These are phyloP conservation scores for Sisyra terminalis DNA, from an alignment of 2,888 invertebrate species.

Conservation along the genomic window DNA sequence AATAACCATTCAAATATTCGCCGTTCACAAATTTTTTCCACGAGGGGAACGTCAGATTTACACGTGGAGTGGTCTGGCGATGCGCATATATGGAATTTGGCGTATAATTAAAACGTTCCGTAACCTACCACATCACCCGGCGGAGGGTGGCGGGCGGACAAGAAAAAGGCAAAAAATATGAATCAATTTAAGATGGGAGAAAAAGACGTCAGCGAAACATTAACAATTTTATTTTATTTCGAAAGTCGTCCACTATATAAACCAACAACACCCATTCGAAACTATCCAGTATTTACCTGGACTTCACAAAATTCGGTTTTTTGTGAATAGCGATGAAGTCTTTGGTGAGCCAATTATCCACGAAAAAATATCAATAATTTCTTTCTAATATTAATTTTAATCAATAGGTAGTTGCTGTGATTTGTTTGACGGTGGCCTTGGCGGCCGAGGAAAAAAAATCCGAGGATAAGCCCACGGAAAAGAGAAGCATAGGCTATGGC, in stretches of 20 bases:
- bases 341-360: slow-evolving; percentile 7
- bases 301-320: slow-evolving; percentile 2
- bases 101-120: no score
- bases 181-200: no score
- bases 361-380: no score
- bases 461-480: slow-evolving; percentile 27
- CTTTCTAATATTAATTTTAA: background rate
- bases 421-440: slow-evolving; percentile 21
- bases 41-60: no score
- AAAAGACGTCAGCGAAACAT: no score
- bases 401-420: slow-evolving; percentile 13
- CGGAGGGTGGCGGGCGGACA: background rate
- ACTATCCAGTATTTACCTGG: slow-evolving; percentile 8
- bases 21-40: no score
- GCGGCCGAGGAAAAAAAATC: slow-evolving; percentile 38
- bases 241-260: slow-evolving; percentile 1
- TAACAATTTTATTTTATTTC: no score
- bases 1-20: no score
- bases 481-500: slow-evolving; percentile 21
- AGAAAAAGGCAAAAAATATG: background rate
- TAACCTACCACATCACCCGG: background rate
- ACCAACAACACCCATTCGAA: background rate
- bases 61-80: no score
- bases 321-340: slow-evolving; percentile 4
- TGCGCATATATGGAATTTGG: no score